These are phyloP conservation scores for Apoda limacodes DNA, from an alignment of 2,888 invertebrate genomes.

Conservation along the genomic window DNA sequence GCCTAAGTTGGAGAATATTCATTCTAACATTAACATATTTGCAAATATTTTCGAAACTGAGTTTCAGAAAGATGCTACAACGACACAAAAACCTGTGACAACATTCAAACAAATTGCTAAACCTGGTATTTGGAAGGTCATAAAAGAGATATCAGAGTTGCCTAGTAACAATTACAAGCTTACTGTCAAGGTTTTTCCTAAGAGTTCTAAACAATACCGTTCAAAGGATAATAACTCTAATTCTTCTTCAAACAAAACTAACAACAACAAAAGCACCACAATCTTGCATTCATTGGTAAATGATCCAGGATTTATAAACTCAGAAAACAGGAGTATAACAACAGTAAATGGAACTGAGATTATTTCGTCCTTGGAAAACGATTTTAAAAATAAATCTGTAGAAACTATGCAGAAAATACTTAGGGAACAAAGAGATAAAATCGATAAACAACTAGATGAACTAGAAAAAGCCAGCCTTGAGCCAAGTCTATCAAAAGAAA, in stretches of 20 bases:
- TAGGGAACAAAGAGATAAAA: constrained; percentile 33
- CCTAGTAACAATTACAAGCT: constrained; percentile 37
- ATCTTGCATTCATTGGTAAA: constrained; percentile 48
- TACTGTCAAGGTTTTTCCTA: constrained; percentile 48
- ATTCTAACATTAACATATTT: constrained; percentile 4
- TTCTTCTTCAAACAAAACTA: constrained; percentile 52
- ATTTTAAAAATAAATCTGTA: constrained; percentile 26
- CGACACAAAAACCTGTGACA: constrained; percentile 5
- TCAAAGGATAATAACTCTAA: constrained; percentile 50
- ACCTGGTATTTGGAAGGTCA: constrained; percentile 28
- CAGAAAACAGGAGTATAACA: constrained; percentile 28
- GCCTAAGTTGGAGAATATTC: constrained; percentile 28
- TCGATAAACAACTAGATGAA: constrained; percentile 35
- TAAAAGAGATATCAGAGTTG: constrained; percentile 25
- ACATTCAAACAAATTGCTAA: constrained; percentile 8
- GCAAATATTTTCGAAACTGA: constrained; percentile 5
- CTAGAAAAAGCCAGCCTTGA: constrained; percentile 34
- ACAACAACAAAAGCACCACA: constrained; percentile 40
- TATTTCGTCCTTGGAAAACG: constrained; percentile 14
- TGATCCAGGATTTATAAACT: constrained; percentile 49
- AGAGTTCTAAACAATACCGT: constrained; percentile 30
- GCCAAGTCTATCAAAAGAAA: no score
- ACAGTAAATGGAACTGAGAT: constrained; percentile 2
- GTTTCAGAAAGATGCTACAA: constrained; percentile 11
- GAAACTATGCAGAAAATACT: constrained; percentile 32